Percentiles rank a stretch among this genome's conserved stretches.
Evolutionary conservation across 1,140 invertebrate genomes (phyloP).

Genomic region (Drosophila neocordata): DNA sequence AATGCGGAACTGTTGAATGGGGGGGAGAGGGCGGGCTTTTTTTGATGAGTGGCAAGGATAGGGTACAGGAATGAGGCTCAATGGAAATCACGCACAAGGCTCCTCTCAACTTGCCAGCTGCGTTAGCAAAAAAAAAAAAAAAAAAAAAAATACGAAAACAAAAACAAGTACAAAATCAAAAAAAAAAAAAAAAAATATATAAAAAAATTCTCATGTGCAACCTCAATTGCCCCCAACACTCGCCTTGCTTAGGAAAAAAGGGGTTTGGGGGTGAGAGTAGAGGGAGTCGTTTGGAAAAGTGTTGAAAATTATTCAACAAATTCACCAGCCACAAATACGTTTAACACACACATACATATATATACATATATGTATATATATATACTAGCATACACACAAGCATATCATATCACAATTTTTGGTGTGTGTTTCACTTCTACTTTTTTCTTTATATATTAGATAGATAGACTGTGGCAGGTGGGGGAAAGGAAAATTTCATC

Average conservation of each 20-base stretch:
- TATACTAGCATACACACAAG: slow-evolving; percentile 40
- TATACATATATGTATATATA: slow-evolving; percentile 35
- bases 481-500: slow-evolving; percentile 30
- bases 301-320: slow-evolving; percentile 50
- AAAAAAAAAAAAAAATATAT: not conserved
- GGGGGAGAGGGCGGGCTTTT: not conserved
- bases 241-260: not conserved
- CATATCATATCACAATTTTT: slow-evolving; percentile 30
- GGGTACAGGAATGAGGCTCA: slow-evolving; percentile 14
- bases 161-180: not conserved
- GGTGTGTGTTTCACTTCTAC: slow-evolving; percentile 4
- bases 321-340: slow-evolving; percentile 34
- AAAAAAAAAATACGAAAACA: slow-evolving; percentile 16
- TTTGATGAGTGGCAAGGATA: not conserved
- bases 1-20: not conserved
- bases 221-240: not conserved
- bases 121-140: slow-evolving; percentile 36
- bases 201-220: slow-evolving; percentile 15
- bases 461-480: not conserved
- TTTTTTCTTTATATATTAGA: not conserved
- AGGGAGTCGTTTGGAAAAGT: not conserved
- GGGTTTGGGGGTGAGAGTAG: not conserved
- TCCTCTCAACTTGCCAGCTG: slow-evolving; percentile 45
- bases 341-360: slow-evolving; percentile 11
- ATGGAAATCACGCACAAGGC: slow-evolving; percentile 47